A percentile compares a stretch with the other conserved stretches of the same genome.
Evolutionary conservation across 64 coral and sea anemone genomes (phyloP).

Genomic region (Catalaphyllia jardinei): DNA sequence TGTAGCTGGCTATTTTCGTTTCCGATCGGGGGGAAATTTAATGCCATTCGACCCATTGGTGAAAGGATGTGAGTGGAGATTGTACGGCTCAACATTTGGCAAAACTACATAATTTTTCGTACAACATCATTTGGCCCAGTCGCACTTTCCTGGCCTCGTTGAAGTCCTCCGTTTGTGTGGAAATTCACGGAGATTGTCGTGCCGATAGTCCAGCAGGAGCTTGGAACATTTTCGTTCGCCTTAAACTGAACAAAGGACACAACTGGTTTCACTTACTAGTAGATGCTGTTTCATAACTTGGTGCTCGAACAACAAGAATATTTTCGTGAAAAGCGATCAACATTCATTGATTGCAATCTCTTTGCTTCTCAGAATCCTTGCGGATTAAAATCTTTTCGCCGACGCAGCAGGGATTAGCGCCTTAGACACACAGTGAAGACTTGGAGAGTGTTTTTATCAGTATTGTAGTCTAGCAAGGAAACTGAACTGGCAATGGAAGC

Average conservation of each 20-base stretch:
- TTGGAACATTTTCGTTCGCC: not conserved
- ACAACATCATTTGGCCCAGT: not conserved
- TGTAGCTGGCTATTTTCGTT: not conserved
- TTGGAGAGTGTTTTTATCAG: not conserved
- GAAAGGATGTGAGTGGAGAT: conserved; percentile 1
- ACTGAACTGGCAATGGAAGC: conserved; percentile 30
- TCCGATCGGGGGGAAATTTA: conserved; percentile 10
- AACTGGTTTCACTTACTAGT: not conserved
- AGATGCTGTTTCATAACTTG: not conserved
- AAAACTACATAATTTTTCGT: not conserved
- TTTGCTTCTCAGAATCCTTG: not conserved
- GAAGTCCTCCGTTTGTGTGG: not conserved
- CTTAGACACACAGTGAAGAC: not conserved
- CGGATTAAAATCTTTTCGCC: not conserved
- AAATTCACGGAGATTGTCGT: not conserved
- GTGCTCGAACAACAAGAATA: not conserved
- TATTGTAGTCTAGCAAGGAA: not conserved
- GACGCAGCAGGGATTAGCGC: not conserved
- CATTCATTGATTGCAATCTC: not conserved
- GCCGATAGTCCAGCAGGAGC: not conserved
- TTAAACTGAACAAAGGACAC: not conserved
- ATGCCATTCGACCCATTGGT: not conserved
- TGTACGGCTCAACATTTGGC: not conserved
- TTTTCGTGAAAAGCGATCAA: not conserved
- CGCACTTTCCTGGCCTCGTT: conserved; percentile 4